Evolutionary conservation across 2,888 invertebrate genomes (phyloP), one percentile per base, ranked within the genome.

Genomic region (Thumatha senex): DNA sequence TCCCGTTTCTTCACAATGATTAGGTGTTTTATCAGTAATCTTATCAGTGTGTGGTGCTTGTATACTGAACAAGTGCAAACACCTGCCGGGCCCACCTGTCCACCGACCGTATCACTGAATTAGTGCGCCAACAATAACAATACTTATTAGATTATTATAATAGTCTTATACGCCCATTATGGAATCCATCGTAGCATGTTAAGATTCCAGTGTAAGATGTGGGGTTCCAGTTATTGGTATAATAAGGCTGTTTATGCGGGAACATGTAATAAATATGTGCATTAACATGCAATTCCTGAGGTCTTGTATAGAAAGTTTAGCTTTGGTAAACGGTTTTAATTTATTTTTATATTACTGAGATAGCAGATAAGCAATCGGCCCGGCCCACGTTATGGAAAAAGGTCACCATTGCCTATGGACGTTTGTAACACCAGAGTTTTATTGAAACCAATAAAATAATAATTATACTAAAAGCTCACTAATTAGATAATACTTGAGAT

Each of bases 11-110:
- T 70, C 58, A 58, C 64, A 31, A 35, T 72, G 70, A 75, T 73
- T 78, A 72, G 60, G 44, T 45, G 49, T 61, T 77, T 80, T 87
- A 86, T 87, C 86, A 80, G 65, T 67, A 60, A 65, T 67, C 67
- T 82, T 85, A 84, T 81, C 86, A 83, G 87, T 79, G 87, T 79
- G 35, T 40, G 43, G 67, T 67, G 77, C 86, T 74, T 70, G 66
- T 70, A 82, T 78, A 88, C 88, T 74, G 69, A 64, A 75, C 81
- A 76, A 80, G 88, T 88, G 84, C 87, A 83, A 82, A 84, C 89
- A 89, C 89, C 89, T 89, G 89, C 82, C 71, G 55, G 50, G 53
- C 71, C 74, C 87, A 88, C 88, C 87, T 88, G 89, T 80, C 74
- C 74, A 65, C 67, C 67, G 71, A 73, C 76, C 76, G 72, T 76